These are phyloP conservation scores for Bergia puertoricense DNA, from an alignment of 92 coral and sea anemone species.

Conservation along the genomic window DNA sequence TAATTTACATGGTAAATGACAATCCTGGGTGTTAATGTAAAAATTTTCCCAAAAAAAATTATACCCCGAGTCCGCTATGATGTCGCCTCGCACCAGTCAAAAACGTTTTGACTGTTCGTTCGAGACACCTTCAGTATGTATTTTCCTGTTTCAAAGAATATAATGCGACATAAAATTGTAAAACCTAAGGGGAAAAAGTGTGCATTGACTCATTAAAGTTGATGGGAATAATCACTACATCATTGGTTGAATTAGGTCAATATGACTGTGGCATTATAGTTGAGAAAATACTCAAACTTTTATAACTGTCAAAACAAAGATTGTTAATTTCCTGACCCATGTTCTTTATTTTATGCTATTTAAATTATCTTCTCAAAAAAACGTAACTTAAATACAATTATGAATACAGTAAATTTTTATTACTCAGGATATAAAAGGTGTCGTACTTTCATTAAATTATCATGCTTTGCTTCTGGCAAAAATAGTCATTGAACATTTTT, in stretches of 20 bases:
- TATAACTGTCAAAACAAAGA: background rate
- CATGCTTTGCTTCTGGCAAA: background rate
- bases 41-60: too few species aligned
- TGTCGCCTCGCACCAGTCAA: too few species aligned
- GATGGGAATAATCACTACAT: background rate
- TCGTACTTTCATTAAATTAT: too few species aligned
- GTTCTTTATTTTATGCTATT: background rate
- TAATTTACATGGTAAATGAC: too few species aligned
- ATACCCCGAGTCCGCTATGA: too few species aligned
- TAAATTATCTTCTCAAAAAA: too few species aligned
- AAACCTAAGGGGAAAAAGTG: background rate
- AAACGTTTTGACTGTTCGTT: too few species aligned
- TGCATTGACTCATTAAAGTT: background rate
- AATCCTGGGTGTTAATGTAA: too few species aligned
- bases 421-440: background rate
- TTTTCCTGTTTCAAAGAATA: background rate
- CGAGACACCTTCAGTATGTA: too few species aligned
- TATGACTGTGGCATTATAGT: background rate
- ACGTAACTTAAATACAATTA: background rate
- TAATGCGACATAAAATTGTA: background rate
- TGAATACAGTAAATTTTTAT: too few species aligned
- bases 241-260: background rate
- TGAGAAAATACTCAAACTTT: background rate
- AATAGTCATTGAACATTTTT: background rate
- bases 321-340: background rate